phyloP scores from a whole-genome alignment of 1,140 invertebrate genomes.

The Caerostris extrusa region DNA sequence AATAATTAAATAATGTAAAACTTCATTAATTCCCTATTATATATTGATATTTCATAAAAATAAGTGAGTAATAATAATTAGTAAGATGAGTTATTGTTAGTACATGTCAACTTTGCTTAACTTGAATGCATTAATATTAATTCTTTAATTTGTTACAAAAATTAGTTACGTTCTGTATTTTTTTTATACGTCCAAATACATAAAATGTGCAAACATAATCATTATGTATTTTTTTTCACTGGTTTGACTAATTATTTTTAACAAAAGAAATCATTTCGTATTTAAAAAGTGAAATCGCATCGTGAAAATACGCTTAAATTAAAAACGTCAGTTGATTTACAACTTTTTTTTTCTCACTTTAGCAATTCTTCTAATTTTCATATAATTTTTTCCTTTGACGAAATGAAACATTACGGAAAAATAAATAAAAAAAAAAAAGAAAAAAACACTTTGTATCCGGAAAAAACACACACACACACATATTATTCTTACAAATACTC shows the following conservation, averaged over 20 bases:
- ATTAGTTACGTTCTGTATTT: not conserved
- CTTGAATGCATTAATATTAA: not conserved
- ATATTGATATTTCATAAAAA: too few relatives aligned
- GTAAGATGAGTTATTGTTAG: too few relatives aligned
- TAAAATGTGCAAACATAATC: slow-evolving; percentile 8
- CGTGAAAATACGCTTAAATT: slow-evolving; percentile 20
- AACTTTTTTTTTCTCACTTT: not conserved
- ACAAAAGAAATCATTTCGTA: slow-evolving; percentile 24
- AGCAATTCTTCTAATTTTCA: not conserved
- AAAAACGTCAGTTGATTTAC: not conserved
- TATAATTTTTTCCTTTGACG: not conserved
- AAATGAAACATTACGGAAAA: slow-evolving; percentile 15
- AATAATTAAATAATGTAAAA: too few relatives aligned
- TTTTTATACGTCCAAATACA: not conserved
- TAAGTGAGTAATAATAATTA: too few relatives aligned
- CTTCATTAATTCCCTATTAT: too few relatives aligned
- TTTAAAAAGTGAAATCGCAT: not conserved
- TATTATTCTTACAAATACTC: not conserved
- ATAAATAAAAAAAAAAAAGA: not conserved
- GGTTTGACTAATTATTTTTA: slow-evolving; percentile 16
- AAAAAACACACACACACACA: not conserved
- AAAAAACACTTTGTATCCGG: too few relatives aligned
- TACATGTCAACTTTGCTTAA: not conserved
- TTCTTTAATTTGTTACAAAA: not conserved
- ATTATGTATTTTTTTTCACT: not conserved